Evolutionary conservation across 2,797 vertebrate species (phyloP).

Genomic region (Octomys mimax): DNA sequence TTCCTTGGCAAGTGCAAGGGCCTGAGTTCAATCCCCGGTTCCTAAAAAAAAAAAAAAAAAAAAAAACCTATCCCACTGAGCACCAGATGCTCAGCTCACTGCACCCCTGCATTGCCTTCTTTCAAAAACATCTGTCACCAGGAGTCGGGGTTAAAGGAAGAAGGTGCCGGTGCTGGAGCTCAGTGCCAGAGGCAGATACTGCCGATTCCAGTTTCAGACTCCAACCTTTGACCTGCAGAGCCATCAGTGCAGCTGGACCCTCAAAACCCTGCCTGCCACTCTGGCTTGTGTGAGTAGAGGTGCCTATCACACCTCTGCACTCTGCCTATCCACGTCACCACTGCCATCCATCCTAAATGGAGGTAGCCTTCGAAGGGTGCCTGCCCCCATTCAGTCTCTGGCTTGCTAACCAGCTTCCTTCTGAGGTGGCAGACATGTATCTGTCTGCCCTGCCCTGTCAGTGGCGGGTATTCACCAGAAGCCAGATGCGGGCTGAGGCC

Average conservation of each 20-base stretch:
- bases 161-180: no score
- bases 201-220: neutral
- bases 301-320: neutral
- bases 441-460: neutral
- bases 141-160: no score
- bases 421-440: neutral
- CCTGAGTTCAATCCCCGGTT: no score
- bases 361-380: neutral
- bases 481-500: neutral
- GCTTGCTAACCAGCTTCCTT: neutral
- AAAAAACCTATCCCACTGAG: no score
- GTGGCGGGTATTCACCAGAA: neutral
- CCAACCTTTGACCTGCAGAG: neutral
- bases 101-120: accelerated
- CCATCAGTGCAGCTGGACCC: neutral
- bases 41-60: no score
- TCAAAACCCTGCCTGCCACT: neutral
- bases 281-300: neutral
- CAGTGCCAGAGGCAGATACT: accelerated
- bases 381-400: no score
- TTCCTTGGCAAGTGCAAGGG: no score
- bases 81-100: no score
- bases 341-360: neutral
- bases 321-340: neutral
- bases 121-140: neutral